Evolutionary conservation across 2,113 vertebrate species (phyloP).

Genomic region (Podilymbus podiceps): DNA sequence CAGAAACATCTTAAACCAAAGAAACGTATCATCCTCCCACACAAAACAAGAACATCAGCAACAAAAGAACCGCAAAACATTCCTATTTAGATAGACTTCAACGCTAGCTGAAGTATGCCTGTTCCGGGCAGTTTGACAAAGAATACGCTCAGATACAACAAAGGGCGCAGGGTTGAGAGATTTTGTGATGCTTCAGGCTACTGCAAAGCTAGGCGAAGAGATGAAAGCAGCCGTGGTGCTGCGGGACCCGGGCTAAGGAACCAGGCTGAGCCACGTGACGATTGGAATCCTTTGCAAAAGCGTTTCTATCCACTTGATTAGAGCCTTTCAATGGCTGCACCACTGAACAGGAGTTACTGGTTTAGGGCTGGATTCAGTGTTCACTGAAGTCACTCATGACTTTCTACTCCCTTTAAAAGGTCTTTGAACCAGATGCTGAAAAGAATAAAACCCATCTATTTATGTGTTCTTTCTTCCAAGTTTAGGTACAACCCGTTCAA

Average conservation of each 20-base stretch:
- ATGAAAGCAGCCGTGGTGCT: conserved; percentile 5
- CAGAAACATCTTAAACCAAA: neutral
- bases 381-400: accelerated
- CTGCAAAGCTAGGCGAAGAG: conserved; percentile 4
- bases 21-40: conserved; percentile 25
- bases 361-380: neutral
- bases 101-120: neutral
- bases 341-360: neutral
- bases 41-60: neutral
- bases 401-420: neutral
- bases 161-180: neutral
- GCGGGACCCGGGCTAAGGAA: neutral
- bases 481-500: neutral
- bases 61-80: conserved; percentile 32
- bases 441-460: neutral
- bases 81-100: conserved; percentile 25
- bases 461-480: neutral
- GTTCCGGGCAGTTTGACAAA: conserved; percentile 16
- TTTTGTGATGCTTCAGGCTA: conserved; percentile 27
- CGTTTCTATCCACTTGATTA: neutral
- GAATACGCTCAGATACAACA: neutral
- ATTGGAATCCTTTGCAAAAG: neutral
- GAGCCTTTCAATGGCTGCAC: neutral
- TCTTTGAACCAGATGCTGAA: neutral
- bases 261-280: neutral